Conservation (phyloP, 2,113 vertebrate genomes). For the Azemiops feae region DNA sequence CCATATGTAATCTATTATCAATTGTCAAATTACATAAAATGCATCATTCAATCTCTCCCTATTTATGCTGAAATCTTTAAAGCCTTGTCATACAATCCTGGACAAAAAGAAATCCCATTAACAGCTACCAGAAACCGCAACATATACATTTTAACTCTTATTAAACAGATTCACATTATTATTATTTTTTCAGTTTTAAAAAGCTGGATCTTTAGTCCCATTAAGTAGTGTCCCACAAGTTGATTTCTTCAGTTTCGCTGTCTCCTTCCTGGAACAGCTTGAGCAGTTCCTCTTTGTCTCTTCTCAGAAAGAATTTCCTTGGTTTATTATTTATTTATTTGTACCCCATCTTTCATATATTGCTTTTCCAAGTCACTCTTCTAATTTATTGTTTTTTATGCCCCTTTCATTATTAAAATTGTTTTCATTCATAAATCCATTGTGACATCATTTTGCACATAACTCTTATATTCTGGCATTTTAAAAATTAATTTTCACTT, state of each 20-base stretch:
- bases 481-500: neutral
- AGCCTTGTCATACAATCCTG: no score
- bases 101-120: no score
- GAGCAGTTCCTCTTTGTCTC: neutral
- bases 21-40: no score
- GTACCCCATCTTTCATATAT: neutral
- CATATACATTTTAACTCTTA: no score
- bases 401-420: neutral
- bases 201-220: no score
- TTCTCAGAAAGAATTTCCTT: neutral
- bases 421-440: neutral
- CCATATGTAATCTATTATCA: no score
- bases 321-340: neutral
- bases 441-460: neutral
- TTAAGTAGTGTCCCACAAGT: neutral
- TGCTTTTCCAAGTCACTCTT: neutral
- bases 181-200: no score
- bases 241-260: neutral
- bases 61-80: no score
- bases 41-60: no score
- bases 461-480: neutral
- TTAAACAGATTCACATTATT: no score
- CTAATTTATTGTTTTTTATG: neutral
- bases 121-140: no score
- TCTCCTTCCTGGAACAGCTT: neutral